A percentile compares a stretch with the other conserved stretches of the same genome.
Evolutionary conservation across 1,140 invertebrate species (phyloP).

Genomic region (Diabrotica virgifera): DNA sequence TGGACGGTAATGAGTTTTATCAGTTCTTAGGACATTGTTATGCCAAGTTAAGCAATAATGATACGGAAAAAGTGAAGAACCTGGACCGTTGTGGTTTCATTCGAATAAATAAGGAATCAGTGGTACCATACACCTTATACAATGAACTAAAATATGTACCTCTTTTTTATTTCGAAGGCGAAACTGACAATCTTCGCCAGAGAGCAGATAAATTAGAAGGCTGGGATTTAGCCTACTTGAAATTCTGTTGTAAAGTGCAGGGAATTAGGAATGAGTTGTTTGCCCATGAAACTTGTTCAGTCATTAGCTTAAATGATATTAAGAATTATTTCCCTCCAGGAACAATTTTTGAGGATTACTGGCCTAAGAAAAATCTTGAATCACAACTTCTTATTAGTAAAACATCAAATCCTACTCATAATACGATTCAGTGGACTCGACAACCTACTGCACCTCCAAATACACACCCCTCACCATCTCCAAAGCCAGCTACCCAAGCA

Average conservation of each 20-base stretch:
- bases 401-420: slow-evolving; percentile 53
- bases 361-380: slow-evolving; percentile 82
- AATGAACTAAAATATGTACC: slow-evolving; percentile 84
- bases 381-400: slow-evolving; percentile 60
- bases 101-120: slow-evolving; percentile 88
- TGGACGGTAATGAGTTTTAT: slow-evolving; percentile 87
- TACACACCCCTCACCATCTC: slow-evolving; percentile 47
- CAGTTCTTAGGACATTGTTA: slow-evolving; percentile 86
- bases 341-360: slow-evolving; percentile 86
- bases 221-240: slow-evolving; percentile 89
- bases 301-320: slow-evolving; percentile 85
- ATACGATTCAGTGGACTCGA: slow-evolving; percentile 62
- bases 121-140: slow-evolving; percentile 87
- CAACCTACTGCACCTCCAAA: slow-evolving; percentile 53
- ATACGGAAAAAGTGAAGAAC: slow-evolving; percentile 62
- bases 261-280: slow-evolving; percentile 88
- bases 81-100: slow-evolving; percentile 89
- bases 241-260: slow-evolving; percentile 92
- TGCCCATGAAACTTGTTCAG: slow-evolving; percentile 82
- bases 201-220: slow-evolving; percentile 81
- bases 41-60: slow-evolving; percentile 68
- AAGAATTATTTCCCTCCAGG: slow-evolving; percentile 86
- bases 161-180: slow-evolving; percentile 90
- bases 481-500: slow-evolving; percentile 52
- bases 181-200: slow-evolving; percentile 83